A percentile compares a stretch with the other conserved stretches of the same genome.
phyloP scores from a whole-genome alignment of 1,140 invertebrate genomes.

The Leptonema lineaticorne region DNA sequence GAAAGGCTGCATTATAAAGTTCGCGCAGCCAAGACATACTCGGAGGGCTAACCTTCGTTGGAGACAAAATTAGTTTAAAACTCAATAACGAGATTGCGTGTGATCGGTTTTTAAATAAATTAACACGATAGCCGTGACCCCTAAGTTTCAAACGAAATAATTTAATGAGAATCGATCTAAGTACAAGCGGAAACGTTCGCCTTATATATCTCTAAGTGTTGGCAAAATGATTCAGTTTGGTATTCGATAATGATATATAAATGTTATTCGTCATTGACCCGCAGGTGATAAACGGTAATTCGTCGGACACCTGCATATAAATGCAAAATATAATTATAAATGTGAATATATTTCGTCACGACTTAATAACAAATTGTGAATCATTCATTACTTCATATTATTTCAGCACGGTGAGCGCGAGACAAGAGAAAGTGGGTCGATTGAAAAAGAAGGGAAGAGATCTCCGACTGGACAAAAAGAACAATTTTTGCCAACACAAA shows the following conservation, averaged over 20 bases:
- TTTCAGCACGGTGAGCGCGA: no score
- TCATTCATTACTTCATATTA: no score
- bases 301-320: background rate
- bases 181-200: background rate
- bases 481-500: background rate
- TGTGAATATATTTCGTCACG: no score
- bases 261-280: background rate
- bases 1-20: no score
- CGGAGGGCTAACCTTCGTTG: background rate
- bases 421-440: background rate
- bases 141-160: background rate
- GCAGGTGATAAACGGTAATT: background rate
- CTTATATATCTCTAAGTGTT: no score
- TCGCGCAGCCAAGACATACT: background rate
- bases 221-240: no score
- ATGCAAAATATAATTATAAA: background rate
- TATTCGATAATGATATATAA: no score
- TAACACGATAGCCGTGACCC: background rate
- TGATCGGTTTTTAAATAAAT: background rate
- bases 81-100: background rate
- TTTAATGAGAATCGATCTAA: background rate
- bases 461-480: background rate
- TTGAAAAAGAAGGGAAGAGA: background rate
- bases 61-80: background rate
- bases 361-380: no score